A percentile compares a stretch with the other conserved stretches of the same genome.
phyloP scores from a whole-genome alignment of 2,888 invertebrate species.

The Tridacna crocea region DNA sequence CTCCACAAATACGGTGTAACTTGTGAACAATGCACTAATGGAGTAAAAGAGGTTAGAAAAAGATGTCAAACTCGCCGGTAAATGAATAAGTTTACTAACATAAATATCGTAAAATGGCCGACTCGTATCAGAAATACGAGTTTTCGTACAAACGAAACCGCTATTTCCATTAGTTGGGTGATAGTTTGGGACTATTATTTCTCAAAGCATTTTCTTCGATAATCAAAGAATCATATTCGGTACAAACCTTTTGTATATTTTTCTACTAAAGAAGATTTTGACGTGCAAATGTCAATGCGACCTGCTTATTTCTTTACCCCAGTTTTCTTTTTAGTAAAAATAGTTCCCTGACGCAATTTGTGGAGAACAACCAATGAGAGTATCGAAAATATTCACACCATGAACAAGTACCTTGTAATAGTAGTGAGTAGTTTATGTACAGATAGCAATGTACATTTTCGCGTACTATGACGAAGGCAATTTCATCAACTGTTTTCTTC shows the following conservation, averaged over 20 bases:
- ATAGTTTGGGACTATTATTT: neutral
- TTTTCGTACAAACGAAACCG: neutral
- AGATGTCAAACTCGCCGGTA: neutral
- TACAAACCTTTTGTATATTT: conserved; percentile 4
- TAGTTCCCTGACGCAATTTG: conserved; percentile 16
- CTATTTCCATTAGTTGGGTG: neutral
- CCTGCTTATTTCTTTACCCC: neutral
- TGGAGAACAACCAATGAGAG: neutral
- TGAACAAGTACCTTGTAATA: neutral
- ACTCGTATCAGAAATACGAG: neutral
- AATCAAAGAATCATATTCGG: neutral
- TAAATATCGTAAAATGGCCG: conserved; percentile 4
- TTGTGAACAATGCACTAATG: neutral
- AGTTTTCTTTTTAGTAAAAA: neutral
- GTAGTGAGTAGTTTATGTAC: neutral
- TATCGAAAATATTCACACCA: neutral
- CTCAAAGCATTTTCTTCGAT: neutral
- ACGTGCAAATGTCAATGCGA: neutral
- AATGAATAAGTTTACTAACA: conserved; percentile 1
- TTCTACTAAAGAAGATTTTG: neutral
- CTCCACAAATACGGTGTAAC: neutral
- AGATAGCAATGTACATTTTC: neutral
- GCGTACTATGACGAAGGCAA: too few species aligned
- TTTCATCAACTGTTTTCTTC: too few species aligned
- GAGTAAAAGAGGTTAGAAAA: neutral